phyloP scores from a whole-genome alignment of 1,140 invertebrate species.

The Drosophila melanogaster region DNA sequence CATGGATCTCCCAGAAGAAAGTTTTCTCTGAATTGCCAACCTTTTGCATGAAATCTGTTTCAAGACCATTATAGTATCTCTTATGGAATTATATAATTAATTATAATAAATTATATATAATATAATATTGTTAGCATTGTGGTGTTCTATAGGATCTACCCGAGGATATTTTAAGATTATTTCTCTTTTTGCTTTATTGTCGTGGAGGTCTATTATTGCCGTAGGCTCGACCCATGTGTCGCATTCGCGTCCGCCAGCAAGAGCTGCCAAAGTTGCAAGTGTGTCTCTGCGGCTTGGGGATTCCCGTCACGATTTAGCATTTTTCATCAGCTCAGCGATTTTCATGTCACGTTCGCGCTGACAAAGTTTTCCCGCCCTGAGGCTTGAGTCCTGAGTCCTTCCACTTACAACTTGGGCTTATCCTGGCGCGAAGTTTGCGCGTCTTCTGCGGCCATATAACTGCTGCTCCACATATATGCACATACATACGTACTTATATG shows the following conservation, averaged over 20 bases:
- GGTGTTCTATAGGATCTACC: background rate
- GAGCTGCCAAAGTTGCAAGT: slow-evolving; percentile 28
- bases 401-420: slow-evolving; percentile 30
- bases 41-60: no score
- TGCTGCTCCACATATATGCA: slow-evolving; percentile 2
- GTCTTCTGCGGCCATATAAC: slow-evolving; percentile 50
- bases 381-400: slow-evolving; percentile 11
- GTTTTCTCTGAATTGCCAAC: background rate
- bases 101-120: no score
- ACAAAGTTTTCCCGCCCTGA: slow-evolving; percentile 49
- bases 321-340: slow-evolving; percentile 70
- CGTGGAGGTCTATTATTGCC: slow-evolving; percentile 13
- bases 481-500: slow-evolving; percentile 17
- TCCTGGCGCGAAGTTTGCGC: slow-evolving; percentile 54
- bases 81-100: no score
- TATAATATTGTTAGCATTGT: background rate
- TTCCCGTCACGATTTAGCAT: slow-evolving; percentile 69
- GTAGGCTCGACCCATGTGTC: slow-evolving; percentile 35
- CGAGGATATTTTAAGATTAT: background rate
- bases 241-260: slow-evolving; percentile 9
- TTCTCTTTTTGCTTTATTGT: background rate
- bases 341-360: slow-evolving; percentile 66
- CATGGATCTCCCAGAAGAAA: slow-evolving; percentile 29
- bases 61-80: no score
- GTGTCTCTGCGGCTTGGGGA: slow-evolving; percentile 37